Evolutionary conservation across 2,888 invertebrate species (phyloP).

Genomic region (Xestoiulus laeticollis): DNA sequence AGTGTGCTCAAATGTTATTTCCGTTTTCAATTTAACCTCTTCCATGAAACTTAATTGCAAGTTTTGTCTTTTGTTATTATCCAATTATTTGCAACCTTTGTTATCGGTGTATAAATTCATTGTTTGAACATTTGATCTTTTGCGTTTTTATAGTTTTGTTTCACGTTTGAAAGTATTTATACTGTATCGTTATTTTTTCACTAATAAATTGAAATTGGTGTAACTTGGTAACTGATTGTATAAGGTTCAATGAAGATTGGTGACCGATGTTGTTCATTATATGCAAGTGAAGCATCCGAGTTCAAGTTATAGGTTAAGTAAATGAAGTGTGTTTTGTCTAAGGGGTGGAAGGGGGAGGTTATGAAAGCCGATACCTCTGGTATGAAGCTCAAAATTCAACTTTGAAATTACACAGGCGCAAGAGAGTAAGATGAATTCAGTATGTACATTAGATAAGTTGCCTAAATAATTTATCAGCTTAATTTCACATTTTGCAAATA

Average conservation of each 20-base stretch:
- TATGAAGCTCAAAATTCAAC: neutral
- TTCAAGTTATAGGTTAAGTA: neutral
- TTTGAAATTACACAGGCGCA: neutral
- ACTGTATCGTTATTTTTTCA: neutral
- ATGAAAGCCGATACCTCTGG: neutral
- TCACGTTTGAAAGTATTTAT: neutral
- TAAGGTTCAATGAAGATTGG: neutral
- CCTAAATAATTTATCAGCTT: neutral
- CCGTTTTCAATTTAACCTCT: neutral
- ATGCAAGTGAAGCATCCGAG: neutral
- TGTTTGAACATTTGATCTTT: neutral
- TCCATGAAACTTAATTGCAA: neutral
- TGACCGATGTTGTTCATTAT: neutral
- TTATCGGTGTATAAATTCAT: no score
- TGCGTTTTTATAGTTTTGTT: neutral
- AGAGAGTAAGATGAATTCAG: neutral
- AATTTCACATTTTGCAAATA: neutral
- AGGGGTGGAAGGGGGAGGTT: neutral
- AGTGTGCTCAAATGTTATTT: no score
- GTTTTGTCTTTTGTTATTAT: neutral
- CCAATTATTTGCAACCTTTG: no score
- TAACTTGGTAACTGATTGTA: neutral
- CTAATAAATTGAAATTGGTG: neutral
- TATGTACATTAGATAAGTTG: neutral
- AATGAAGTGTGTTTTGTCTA: conserved; percentile 22